These are phyloP conservation scores for Hermaeophaga mercurialis DNA, from an alignment of 2,888 invertebrate genomes.

Conservation along the genomic window DNA sequence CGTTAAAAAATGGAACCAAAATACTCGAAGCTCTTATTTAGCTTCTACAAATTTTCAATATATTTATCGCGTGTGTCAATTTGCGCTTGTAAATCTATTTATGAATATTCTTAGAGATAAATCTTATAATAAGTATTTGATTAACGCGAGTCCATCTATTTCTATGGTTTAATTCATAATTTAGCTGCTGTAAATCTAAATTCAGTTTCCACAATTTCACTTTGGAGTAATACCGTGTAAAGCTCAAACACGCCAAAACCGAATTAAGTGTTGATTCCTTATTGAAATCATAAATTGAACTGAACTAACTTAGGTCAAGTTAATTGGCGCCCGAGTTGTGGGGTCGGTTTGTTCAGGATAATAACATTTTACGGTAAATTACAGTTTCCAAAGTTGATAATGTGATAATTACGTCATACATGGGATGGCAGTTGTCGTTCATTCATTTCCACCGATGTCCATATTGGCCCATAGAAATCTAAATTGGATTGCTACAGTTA, in stretches of 20 bases:
- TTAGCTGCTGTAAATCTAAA: background rate
- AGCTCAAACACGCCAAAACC: slow-evolving; percentile 5
- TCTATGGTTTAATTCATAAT: background rate
- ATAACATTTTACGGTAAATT: slow-evolving; percentile 29
- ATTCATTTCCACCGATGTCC: slow-evolving; percentile 16
- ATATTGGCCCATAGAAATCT: slow-evolving; percentile 17
- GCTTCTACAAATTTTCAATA: no score
- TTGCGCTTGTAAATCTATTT: no score
- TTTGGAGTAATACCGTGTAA: slow-evolving; percentile 6
- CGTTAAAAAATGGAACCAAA: no score
- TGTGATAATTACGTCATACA: slow-evolving; percentile 31
- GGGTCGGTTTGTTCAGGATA: slow-evolving; percentile 28
- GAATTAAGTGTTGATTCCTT: slow-evolving; percentile 25
- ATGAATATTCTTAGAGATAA: no score
- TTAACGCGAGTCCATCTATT: no score
- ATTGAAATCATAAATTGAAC: slow-evolving; percentile 29
- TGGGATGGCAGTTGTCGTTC: slow-evolving; percentile 14
- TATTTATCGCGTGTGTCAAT: no score
- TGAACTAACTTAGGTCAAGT: slow-evolving; percentile 28
- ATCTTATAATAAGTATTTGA: no score
- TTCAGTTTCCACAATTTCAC: background rate
- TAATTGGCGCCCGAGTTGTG: slow-evolving; percentile 28
- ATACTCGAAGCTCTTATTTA: no score
- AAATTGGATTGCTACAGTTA: slow-evolving; percentile 29
- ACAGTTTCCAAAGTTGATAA: slow-evolving; percentile 30